Base-by-base conservation (phyloP, 2,113 vertebrate species). In the Odontophorus gujanensis region DNA sequence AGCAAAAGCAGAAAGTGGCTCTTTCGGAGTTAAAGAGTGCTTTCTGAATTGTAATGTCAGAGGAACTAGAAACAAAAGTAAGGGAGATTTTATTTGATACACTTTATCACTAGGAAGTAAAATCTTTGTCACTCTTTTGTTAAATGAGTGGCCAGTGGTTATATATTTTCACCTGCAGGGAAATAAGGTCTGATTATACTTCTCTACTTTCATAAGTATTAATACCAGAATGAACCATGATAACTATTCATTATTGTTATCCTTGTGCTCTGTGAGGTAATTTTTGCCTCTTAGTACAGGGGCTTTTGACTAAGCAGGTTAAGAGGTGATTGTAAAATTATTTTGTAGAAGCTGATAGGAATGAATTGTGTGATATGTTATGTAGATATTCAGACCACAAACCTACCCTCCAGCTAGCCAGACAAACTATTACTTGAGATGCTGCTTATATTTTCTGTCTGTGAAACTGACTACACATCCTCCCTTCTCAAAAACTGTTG, bases 101-200 rank as follows among this genome's bases (percentile, higher is more conserved):
- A 2, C 21, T 87, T 87, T 58, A 34, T 20, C 7, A 20, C 53
- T 62, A n/a, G 24, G 30, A 91, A 85, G 78, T 65, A 9, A 2
- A 3, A 55, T 65, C 4, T 5, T 5, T 79, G 79, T 67, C 30
- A 53, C 24, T 65, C 17, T 81, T 74, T 79, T 69, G 16, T 58
- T 48, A 87, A 95, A 87, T 66, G n/a, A 73, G 11, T 22, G 4
- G 22, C 85, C 59, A 74, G 32, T 87, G 32, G 73, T 80, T 90
- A 80, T 73, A 73, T 67, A 80, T 87, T 80, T 95, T 80, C 45
- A 62, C 45, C 81, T 91, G 32, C 47, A 74, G 72, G n/a, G n/a
- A n/a, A n/a, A n/a, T n/a, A n/a, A n/a, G n/a, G n/a, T n/a, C n/a
- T n/a, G n/a, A n/a, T n/a, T n/a, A n/a, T n/a, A n/a, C n/a, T n/a